These are phyloP conservation scores for Orchesella cincta DNA, from an alignment of 1,140 invertebrate species.

Conservation along the genomic window DNA sequence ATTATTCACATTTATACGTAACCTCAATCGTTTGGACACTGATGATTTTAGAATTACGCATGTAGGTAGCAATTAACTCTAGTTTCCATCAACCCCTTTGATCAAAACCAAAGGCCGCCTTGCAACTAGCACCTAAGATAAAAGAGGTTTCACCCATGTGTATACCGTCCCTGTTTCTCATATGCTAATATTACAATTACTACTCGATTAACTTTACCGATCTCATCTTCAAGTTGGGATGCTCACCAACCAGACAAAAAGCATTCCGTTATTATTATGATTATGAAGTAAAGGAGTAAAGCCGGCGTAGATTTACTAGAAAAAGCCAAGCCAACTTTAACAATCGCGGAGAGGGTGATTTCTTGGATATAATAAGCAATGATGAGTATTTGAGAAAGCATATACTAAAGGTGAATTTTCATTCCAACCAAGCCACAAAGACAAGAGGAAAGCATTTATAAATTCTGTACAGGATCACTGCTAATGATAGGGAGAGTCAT, in stretches of 20 bases:
- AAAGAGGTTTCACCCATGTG: no score
- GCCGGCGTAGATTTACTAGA: no score
- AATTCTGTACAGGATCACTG: conserved; percentile 15
- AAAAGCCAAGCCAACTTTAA: no score
- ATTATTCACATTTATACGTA: conserved; percentile 5
- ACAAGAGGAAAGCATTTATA: conserved; percentile 7
- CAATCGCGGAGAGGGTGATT: no score
- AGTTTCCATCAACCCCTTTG: conserved; percentile 13
- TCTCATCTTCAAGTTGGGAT: no score
- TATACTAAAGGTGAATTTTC: no score
- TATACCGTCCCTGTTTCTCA: no score
- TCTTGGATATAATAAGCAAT: no score
- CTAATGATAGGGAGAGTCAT: conserved; percentile 39
- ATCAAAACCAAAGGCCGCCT: conserved; percentile 4
- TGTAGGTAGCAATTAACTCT: conserved; percentile 24
- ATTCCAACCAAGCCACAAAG: no score
- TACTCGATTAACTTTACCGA: background rate
- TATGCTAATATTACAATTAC: conserved; percentile 6
- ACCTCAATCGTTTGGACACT: background rate
- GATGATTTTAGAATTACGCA: conserved; percentile 24
- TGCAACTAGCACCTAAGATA: conserved; percentile 1
- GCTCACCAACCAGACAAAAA: no score
- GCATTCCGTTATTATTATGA: conserved; percentile 8
- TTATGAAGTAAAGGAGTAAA: background rate
- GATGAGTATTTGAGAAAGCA: no score